Base-by-base conservation (phyloP, 2,888 invertebrate species). In the Mythimna pallens region DNA sequence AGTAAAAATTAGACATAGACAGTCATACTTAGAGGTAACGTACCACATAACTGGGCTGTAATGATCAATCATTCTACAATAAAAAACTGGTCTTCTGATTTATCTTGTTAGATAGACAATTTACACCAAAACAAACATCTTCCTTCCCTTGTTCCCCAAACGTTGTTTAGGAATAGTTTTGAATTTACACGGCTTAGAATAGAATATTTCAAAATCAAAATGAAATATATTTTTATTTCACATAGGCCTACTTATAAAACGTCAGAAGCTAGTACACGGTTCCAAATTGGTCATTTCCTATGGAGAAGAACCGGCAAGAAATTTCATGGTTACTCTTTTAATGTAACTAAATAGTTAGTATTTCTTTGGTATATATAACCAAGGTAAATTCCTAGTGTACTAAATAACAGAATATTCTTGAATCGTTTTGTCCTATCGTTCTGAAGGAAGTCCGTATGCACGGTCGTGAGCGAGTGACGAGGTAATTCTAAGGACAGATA, bases 401-500 rank as follows among this genome's bases (percentile, higher is more conserved):
- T 3, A 22, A 69, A 25, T 20, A 47, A 20, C 1, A 3, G 30
- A 30, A 78, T 65, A 63, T 54, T 71, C 50, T 65, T 57, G 22
- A 54, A 58, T 61, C 30, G 22, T 62, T 57, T 64, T 77, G 61
- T 71, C 25, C 6, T 36, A 52, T 34, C 12, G 3, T 22, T 62
- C 5, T 57, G 34, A 54, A 73, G 65, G 73, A 63, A 73, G 62
- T 73, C 12, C 52, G 52, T 47, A 58, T 30, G 50, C n/a, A 22
- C 20, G 14, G 66, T 78, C 73, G 73, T 78, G 73, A 73, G 20
- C 78, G 4, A 73, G 57, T 78, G 57, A 73, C 65, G 30, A 58
- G 10, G 12, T 63, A 73, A 47, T 73, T 71, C 73, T 65, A 54
- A 54, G 20, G 47, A 30, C n/a, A 22, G 12, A 54, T 54, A 61